Percentiles rank a stretch among this genome's conserved stretches.
Conservation (phyloP, 2,888 invertebrate species). For the Frankliniella fusca region DNA sequence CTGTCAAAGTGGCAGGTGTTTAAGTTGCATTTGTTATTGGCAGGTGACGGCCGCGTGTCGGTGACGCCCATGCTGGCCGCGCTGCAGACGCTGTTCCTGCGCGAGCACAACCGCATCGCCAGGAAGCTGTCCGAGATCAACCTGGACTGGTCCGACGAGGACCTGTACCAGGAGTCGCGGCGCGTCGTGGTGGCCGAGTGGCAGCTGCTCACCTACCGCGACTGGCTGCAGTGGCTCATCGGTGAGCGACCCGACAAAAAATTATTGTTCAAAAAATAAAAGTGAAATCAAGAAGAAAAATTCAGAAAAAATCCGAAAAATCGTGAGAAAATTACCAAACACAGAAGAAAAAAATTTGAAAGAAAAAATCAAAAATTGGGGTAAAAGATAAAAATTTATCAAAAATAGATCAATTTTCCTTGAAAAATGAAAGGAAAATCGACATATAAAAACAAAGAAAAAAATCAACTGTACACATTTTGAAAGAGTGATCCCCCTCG, state of each 20-base stretch:
- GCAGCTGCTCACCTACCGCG: conserved; percentile 75
- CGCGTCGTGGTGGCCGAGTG: conserved; percentile 69
- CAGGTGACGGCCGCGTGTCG: conserved; percentile 73
- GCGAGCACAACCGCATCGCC: conserved; percentile 79
- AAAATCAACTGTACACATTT: too few relatives aligned
- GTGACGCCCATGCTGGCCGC: conserved; percentile 71
- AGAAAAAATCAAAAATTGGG: too few relatives aligned
- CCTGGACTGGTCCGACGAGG: conserved; percentile 69
- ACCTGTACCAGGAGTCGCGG: conserved; percentile 67
- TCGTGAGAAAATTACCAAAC: too few relatives aligned
- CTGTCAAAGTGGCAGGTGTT: conserved; percentile 36
- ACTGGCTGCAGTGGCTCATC: conserved; percentile 71
- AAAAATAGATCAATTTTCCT: too few relatives aligned
- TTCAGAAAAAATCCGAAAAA: too few relatives aligned
- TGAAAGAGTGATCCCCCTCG: too few relatives aligned
- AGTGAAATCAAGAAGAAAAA: neutral
- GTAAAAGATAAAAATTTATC: too few relatives aligned
- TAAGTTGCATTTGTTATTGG: conserved; percentile 36
- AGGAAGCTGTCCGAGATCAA: conserved; percentile 59
- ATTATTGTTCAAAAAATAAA: neutral
- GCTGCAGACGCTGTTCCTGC: conserved; percentile 67
- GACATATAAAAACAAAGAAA: too few relatives aligned
- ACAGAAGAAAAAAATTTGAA: too few relatives aligned
- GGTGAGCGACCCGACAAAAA: too few relatives aligned
- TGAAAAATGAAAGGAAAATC: too few relatives aligned